phyloP scores from a whole-genome alignment of 2,888 invertebrate genomes.

The Pantelozetes paolii region DNA sequence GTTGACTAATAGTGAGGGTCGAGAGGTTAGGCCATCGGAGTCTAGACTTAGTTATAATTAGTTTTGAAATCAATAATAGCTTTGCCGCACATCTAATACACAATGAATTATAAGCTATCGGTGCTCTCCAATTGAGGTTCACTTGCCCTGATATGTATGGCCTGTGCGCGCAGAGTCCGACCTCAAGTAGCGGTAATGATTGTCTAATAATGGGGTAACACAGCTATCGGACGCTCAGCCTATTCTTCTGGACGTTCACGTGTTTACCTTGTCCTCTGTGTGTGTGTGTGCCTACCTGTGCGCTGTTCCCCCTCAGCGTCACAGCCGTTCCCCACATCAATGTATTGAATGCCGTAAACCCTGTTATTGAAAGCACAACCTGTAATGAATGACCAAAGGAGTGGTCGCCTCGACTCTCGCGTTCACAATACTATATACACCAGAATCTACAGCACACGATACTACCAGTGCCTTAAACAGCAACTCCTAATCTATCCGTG shows the following conservation, averaged over 20 bases:
- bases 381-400: conserved; percentile 19
- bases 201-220: conserved; percentile 9
- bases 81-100: neutral
- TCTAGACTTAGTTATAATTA: conserved; percentile 10
- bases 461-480: neutral
- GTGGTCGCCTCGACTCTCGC: neutral
- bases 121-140: neutral
- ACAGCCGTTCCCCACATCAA: neutral
- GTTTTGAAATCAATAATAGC: neutral
- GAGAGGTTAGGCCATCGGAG: neutral
- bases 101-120: neutral
- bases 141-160: too few relatives aligned
- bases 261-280: neutral
- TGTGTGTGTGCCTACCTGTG: too few relatives aligned
- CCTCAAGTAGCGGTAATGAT: conserved; percentile 19
- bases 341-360: too few relatives aligned
- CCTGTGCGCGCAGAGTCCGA: neutral
- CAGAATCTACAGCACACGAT: too few relatives aligned
- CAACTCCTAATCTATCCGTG: too few relatives aligned
- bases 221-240: neutral
- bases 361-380: neutral
- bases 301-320: neutral
- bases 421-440: too few relatives aligned
- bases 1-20: neutral
- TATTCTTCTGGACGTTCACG: neutral